phyloP scores from a whole-genome alignment of 2,113 vertebrate genomes.

The Cavia aperea region DNA sequence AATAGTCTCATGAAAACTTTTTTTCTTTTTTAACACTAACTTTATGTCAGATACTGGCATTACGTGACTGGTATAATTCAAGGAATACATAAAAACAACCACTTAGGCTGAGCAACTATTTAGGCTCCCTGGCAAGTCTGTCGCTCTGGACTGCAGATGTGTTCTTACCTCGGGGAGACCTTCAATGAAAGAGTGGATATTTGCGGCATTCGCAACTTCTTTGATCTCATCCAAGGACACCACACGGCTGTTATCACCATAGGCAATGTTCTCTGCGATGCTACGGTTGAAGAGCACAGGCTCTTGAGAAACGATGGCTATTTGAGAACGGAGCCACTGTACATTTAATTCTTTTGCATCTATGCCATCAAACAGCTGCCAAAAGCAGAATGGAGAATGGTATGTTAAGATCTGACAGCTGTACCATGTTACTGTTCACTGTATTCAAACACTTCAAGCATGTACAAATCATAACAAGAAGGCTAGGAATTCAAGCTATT shows the following conservation, averaged over 20 bases:
- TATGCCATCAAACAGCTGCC: conserved; percentile 68
- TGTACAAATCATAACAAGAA: conserved; percentile 54
- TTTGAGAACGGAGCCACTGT: conserved; percentile 71
- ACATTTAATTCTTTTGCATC: conserved; percentile 61
- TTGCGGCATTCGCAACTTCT: conserved; percentile 66
- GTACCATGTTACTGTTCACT: conserved; percentile 29
- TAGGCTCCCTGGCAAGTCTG: neutral
- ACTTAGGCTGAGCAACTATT: neutral
- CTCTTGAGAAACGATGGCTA: conserved; percentile 70
- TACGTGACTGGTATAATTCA: neutral
- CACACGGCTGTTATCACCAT: conserved; percentile 65
- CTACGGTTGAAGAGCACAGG: conserved; percentile 73
- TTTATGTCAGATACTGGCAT: neutral
- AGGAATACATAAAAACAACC: neutral
- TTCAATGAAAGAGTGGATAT: conserved; percentile 71
- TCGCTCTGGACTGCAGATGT: neutral
- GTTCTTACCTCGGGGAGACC: conserved; percentile 69
- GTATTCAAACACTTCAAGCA: conserved; percentile 21
- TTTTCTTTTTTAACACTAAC: neutral
- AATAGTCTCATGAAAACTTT: neutral
- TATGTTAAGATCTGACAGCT: conserved; percentile 33
- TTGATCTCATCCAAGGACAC: conserved; percentile 69
- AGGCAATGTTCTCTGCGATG: conserved; percentile 72
- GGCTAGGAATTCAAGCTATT: conserved; percentile 52
- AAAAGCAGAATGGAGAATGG: conserved; percentile 49